These are phyloP conservation scores for Tenualosa ilisha DNA, from an alignment of 2,797 vertebrate genomes.

Conservation along the genomic window DNA sequence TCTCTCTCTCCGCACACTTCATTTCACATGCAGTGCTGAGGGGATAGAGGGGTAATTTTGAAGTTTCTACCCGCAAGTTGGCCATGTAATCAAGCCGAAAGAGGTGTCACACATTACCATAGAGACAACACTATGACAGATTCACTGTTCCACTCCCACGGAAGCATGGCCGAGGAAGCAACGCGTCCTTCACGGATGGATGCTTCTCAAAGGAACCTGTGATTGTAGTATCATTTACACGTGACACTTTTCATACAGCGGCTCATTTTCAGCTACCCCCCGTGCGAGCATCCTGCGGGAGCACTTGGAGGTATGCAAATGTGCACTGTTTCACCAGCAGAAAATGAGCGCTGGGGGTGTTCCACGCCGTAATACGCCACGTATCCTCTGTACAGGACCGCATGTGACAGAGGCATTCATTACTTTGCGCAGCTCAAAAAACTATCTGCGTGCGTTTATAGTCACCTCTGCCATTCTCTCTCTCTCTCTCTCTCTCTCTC, in stretches of 20 bases:
- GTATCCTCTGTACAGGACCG: not conserved
- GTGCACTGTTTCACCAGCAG: not conserved
- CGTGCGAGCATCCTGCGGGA: not conserved
- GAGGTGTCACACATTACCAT: constrained; percentile 33
- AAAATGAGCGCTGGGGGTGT: not conserved
- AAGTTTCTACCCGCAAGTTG: constrained; percentile 24
- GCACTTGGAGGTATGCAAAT: constrained; percentile 8
- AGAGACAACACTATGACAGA: constrained; percentile 28
- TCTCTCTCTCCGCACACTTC: not conserved
- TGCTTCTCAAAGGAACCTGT: not conserved
- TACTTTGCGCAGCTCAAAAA: not conserved
- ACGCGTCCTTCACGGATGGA: constrained; percentile 32
- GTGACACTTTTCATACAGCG: constrained; percentile 32
- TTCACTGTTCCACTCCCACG: constrained; percentile 31
- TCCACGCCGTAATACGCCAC: not conserved
- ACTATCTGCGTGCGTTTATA: not conserved
- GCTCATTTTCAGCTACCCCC: not conserved
- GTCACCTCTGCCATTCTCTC: not conserved
- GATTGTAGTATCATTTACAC: constrained; percentile 48
- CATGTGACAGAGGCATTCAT: not conserved
- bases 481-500: not conserved
- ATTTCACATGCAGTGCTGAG: not conserved
- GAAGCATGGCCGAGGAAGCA: constrained; percentile 17
- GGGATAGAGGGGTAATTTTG: constrained; percentile 40
- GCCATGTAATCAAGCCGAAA: constrained; percentile 36